These are phyloP conservation scores for Dynastes grantii DNA, from an alignment of 2,888 invertebrate genomes.

Conservation along the genomic window DNA sequence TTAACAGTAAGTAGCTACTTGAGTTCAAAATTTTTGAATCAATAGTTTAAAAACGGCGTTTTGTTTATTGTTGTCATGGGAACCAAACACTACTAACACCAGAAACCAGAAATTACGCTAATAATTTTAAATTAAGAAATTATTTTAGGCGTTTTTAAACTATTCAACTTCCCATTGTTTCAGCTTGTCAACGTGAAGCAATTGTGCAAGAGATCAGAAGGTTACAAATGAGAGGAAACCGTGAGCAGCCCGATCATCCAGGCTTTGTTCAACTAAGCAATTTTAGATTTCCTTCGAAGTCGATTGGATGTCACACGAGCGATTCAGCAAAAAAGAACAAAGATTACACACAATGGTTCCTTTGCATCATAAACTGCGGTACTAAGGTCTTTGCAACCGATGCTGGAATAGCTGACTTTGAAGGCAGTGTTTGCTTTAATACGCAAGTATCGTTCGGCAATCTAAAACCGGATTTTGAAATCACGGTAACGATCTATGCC, in stretches of 20 bases:
- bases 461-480: slow-evolving; percentile 66
- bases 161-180: background rate
- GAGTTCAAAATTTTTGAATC: too few relatives aligned
- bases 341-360: slow-evolving; percentile 64
- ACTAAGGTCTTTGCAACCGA: slow-evolving; percentile 62
- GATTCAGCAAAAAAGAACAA: slow-evolving; percentile 28
- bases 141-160: too few relatives aligned
- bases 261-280: slow-evolving; percentile 54
- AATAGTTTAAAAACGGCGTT: too few relatives aligned
- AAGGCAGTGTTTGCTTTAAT: slow-evolving; percentile 61
- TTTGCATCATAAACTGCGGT: slow-evolving; percentile 63
- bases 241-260: slow-evolving; percentile 37
- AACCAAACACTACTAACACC: too few relatives aligned
- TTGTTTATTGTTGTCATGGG: too few relatives aligned
- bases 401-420: slow-evolving; percentile 58
- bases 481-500: slow-evolving; percentile 70
- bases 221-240: slow-evolving; percentile 51
- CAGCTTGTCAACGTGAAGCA: slow-evolving; percentile 57
- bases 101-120: too few relatives aligned
- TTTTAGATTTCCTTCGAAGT: slow-evolving; percentile 53
- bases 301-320: slow-evolving; percentile 10
- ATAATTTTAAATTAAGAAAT: too few relatives aligned
- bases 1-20: too few relatives aligned
- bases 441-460: slow-evolving; percentile 63
- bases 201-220: slow-evolving; percentile 55